These are phyloP conservation scores for Poicephalus meyeri DNA, from an alignment of 2,113 vertebrate species.

Conservation along the genomic window DNA sequence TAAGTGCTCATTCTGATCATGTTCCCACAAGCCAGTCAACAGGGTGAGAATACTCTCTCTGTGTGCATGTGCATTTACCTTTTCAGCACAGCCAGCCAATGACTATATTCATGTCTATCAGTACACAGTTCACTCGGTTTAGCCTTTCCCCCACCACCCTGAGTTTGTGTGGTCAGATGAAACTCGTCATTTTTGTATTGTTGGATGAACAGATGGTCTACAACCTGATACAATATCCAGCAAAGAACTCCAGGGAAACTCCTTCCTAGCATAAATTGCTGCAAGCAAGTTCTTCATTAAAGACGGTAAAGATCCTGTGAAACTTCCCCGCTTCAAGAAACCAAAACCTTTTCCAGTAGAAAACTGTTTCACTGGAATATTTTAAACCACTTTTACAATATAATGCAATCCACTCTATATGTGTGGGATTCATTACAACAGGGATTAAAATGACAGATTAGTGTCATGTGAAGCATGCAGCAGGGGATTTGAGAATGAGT, in stretches of 20 bases:
- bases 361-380: background rate
- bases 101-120: background rate
- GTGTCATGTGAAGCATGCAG: constrained; percentile 19
- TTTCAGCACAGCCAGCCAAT: background rate
- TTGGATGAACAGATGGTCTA: background rate
- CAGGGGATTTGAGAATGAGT: constrained; percentile 41
- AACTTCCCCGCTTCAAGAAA: background rate
- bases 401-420: background rate
- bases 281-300: background rate
- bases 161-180: background rate
- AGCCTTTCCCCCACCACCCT: too few species aligned
- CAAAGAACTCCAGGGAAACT: background rate
- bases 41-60: background rate
- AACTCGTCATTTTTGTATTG: background rate
- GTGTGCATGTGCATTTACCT: too few species aligned
- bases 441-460: constrained; percentile 59
- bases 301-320: background rate
- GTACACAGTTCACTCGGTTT: background rate
- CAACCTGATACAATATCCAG: background rate
- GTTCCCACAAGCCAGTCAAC: background rate
- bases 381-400: background rate
- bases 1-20: background rate
- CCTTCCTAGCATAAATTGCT: background rate
- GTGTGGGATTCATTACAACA: constrained; percentile 46
- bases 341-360: background rate